phyloP scores from a whole-genome alignment of 2,888 invertebrate genomes.

The Galeopsomyia nigrocyanea region DNA sequence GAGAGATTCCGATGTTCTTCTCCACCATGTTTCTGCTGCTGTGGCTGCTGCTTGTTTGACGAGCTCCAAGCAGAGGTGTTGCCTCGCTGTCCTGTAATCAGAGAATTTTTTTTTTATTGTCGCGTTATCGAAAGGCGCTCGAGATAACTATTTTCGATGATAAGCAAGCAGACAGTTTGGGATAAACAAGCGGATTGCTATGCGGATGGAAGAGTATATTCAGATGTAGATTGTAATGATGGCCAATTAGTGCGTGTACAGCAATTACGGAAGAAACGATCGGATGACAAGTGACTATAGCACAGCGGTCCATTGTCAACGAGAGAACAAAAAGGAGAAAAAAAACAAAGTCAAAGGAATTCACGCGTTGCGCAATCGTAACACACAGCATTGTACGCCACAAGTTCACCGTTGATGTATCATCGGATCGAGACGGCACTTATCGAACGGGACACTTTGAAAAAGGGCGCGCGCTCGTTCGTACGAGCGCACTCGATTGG shows the following conservation, averaged over 20 bases:
- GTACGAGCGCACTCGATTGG: background rate
- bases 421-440: too few relatives aligned
- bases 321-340: background rate
- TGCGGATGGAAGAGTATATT: too few relatives aligned
- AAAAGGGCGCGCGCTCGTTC: background rate
- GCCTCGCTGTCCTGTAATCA: conserved; percentile 65
- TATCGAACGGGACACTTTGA: too few relatives aligned
- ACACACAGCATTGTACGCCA: too few relatives aligned
- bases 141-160: background rate
- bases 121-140: background rate
- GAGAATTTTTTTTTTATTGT: background rate
- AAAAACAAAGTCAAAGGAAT: background rate
- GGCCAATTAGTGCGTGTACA: too few relatives aligned
- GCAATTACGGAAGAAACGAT: too few relatives aligned
- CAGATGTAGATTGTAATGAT: too few relatives aligned
- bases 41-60: conserved; percentile 59
- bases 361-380: too few relatives aligned
- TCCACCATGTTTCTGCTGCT: conserved; percentile 68
- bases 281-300: too few relatives aligned
- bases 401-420: too few relatives aligned
- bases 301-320: too few relatives aligned
- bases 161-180: background rate
- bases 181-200: too few relatives aligned
- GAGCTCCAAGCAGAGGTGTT: conserved; percentile 58
- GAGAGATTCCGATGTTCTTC: conserved; percentile 74